Percentiles rank a stretch among this genome's conserved stretches.
Conservation (phyloP, 1,140 invertebrate genomes). For the Galleria mellonella region DNA sequence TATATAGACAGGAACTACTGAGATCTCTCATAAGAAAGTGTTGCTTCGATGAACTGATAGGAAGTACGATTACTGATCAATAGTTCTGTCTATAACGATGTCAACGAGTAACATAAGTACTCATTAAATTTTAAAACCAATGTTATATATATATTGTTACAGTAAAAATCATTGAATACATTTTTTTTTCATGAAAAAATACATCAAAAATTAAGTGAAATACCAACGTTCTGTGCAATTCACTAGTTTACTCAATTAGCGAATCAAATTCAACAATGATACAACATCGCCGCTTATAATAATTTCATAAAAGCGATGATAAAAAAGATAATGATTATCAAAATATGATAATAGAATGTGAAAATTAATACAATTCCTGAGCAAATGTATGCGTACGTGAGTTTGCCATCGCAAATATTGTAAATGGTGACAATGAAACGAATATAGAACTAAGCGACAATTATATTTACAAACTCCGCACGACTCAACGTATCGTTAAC, state of each 20-base stretch:
- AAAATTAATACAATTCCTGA: constrained; percentile 72
- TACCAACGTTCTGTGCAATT: constrained; percentile 71
- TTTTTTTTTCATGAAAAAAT: constrained; percentile 62
- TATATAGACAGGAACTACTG: constrained; percentile 24
- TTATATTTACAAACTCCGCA: constrained; percentile 54
- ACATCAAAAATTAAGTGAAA: constrained; percentile 72
- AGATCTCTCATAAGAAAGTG: too few relatives aligned
- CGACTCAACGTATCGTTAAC: constrained; percentile 41
- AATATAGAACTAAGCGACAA: constrained; percentile 41
- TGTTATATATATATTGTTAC: constrained; percentile 61
- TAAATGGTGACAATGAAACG: constrained; percentile 16
- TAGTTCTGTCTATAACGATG: constrained; percentile 21
- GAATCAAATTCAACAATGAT: constrained; percentile 66
- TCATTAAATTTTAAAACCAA: constrained; percentile 45
- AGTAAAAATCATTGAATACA: constrained; percentile 61
- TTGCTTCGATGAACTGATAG: too few relatives aligned
- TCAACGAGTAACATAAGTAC: constrained; percentile 31
- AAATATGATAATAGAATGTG: constrained; percentile 44
- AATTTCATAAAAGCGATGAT: constrained; percentile 57
- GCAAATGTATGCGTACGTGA: constrained; percentile 44
- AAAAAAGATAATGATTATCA: constrained; percentile 56
- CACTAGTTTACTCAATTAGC: constrained; percentile 60
- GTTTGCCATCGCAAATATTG: constrained; percentile 9
- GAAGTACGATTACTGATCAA: not conserved
- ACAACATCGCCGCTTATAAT: constrained; percentile 40